Evolutionary conservation across 2,888 invertebrate genomes (phyloP).

Genomic region (Acanthosoma haemorrhoidale): DNA sequence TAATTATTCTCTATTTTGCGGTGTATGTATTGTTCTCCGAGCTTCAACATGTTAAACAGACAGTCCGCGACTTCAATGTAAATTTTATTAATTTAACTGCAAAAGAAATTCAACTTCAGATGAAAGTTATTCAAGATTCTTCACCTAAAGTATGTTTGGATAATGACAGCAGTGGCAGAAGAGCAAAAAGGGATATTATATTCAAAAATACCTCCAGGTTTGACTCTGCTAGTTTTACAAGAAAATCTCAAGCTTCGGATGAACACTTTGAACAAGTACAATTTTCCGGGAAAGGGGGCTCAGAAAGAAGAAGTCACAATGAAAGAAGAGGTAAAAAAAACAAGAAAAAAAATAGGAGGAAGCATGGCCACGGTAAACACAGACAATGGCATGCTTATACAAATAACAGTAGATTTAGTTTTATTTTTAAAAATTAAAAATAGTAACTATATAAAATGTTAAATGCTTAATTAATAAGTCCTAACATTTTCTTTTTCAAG

Average conservation of each 20-base stretch:
- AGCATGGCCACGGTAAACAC: conserved; percentile 23
- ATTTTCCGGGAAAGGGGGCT: not conserved
- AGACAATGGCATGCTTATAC: not conserved
- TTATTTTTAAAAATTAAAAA: too few species aligned
- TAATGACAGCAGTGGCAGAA: not conserved
- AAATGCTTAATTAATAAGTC: not conserved
- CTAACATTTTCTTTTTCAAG: not conserved
- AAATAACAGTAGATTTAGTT: not conserved
- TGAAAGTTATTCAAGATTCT: conserved; percentile 10
- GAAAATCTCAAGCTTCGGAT: not conserved
- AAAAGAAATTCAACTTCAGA: conserved; percentile 13
- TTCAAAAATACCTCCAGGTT: not conserved
- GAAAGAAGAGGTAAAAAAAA: conserved; percentile 25
- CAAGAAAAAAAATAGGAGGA: conserved; percentile 21
- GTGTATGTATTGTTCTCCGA: conserved; percentile 9
- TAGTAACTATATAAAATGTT: too few species aligned
- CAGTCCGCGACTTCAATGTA: conserved; percentile 3
- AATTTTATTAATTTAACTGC: conserved; percentile 16
- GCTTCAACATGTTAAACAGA: not conserved
- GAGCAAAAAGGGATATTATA: not conserved
- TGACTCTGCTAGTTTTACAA: not conserved
- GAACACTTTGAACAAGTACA: not conserved
- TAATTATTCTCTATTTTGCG: conserved; percentile 8
- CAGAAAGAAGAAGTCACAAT: conserved; percentile 1
- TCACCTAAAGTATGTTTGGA: not conserved